A percentile compares a stretch with the other conserved stretches of the same genome.
Conservation (phyloP, 2,888 invertebrate species). For the Seira sanloemensis region DNA sequence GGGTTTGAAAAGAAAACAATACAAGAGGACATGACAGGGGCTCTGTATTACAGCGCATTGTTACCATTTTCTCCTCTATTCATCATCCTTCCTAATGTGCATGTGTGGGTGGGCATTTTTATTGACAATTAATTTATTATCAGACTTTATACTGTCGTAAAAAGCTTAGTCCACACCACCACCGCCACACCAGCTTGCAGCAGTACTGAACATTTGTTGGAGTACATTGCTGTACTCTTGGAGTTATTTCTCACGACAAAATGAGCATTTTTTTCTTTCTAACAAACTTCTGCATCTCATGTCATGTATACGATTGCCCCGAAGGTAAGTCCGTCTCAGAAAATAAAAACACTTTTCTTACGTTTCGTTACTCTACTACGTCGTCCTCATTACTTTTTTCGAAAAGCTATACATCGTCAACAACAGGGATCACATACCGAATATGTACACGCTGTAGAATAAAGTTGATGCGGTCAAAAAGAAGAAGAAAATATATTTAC, state of each 20-base stretch:
- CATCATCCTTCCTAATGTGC: slow-evolving; percentile 1
- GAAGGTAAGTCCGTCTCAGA: neutral
- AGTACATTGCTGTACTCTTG: neutral
- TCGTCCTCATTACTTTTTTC: too few relatives aligned
- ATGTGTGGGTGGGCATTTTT: slow-evolving; percentile 9
- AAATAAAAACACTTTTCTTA: neutral
- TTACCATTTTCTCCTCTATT: neutral
- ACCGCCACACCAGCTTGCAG: too few relatives aligned
- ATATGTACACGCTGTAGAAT: neutral
- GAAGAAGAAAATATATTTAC: neutral
- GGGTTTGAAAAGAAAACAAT: slow-evolving; percentile 41
- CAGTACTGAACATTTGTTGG: neutral
- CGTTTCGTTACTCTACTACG: too few relatives aligned
- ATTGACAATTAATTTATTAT: slow-evolving; percentile 16
- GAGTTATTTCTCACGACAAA: too few relatives aligned
- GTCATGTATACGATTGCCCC: neutral
- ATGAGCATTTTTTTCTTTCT: neutral
- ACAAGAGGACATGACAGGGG: slow-evolving; percentile 38
- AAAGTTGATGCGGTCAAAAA: neutral
- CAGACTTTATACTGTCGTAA: neutral
- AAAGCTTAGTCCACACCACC: neutral
- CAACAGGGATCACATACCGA: neutral
- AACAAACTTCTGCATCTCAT: neutral
- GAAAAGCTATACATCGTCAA: neutral
- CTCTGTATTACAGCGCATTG: slow-evolving; percentile 6